Base-by-base conservation (phyloP, 2,888 invertebrate genomes). In the Hipparchia semele region DNA sequence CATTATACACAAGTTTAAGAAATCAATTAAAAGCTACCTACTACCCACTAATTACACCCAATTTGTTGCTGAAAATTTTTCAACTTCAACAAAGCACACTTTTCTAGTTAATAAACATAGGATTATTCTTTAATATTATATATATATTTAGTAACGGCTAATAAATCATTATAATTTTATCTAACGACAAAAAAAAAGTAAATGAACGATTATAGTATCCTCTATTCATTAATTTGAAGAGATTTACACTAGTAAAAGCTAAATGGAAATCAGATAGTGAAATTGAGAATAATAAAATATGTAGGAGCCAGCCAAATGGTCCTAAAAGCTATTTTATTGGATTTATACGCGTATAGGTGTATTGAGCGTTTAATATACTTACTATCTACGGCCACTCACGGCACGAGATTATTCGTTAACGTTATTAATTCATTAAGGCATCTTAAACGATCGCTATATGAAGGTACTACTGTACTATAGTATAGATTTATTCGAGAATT, bases 281-380 rank as follows among this genome's bases (percentile, higher is more conserved):
- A 65, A 65, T 65, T 53, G 53, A 65, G 53, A 39, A 65, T 33
- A 65, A 53, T 65, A 65, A 65, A 65, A 65, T 53, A 64, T 64
- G 49, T 64, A 65, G 33, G 33, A 33, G 53, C 53, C 65, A 6
- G 23, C 12, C 65, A 65, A 65, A 65, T 65, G 65, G 65, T 10
- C 9, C 65, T 65, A 65, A 65, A 65, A 65, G 65, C 65, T 53
- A 33, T 65, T 51, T 53, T 53, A 65, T 65, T 65, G 65, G 65
- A 65, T 65, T 65, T 65, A 65, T 65, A 53, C 65, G 53, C 65
- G 51, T 65, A 51, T 51, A 65, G 12, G 12, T 23, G 23, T 65
- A 65, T 65, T 53, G 65, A 33, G 23, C 65, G 33, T 33, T 65
- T 51, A 65, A 65, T 65, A 65, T 65, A 65, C 7, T 23, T 23